Evolutionary conservation across 1,140 invertebrate species (phyloP).

Genomic region (Lasaia peninsularis): DNA sequence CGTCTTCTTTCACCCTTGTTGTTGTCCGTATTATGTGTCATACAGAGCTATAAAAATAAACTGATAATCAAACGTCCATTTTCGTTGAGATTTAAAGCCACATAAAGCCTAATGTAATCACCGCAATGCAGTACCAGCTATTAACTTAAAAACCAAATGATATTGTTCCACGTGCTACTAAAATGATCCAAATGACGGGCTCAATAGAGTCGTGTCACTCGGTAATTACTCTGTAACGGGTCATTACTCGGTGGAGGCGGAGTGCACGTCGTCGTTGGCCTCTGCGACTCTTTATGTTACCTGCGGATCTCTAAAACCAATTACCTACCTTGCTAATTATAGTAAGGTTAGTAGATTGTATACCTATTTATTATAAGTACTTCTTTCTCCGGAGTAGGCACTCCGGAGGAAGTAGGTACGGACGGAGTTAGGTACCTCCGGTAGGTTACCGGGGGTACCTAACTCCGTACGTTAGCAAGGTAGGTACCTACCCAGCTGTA

Average conservation of each 20-base stretch:
- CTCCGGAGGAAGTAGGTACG: no score
- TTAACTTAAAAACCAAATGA: slow-evolving; percentile 13
- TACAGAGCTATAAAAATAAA: no score
- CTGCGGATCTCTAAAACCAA: not conserved
- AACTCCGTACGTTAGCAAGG: no score
- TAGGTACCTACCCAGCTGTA: no score
- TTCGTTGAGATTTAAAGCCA: not conserved
- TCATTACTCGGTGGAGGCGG: not conserved
- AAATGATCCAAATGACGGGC: slow-evolving; percentile 15
- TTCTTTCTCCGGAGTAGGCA: no score
- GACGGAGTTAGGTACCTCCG: no score
- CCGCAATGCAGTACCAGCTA: not conserved
- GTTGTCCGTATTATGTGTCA: no score
- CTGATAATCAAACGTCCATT: not conserved
- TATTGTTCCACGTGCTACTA: not conserved
- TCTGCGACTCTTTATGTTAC: slow-evolving; percentile 19
- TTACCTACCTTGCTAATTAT: not conserved
- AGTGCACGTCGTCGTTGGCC: not conserved
- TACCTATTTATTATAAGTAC: no score
- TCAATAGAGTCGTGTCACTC: slow-evolving; percentile 9
- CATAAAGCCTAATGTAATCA: not conserved
- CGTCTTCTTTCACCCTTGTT: no score
- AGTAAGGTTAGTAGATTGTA: no score
- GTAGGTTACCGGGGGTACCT: no score
- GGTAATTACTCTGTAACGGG: slow-evolving; percentile 12